phyloP scores from a whole-genome alignment of 1,140 invertebrate genomes.

The Saccostrea cuccullata region DNA sequence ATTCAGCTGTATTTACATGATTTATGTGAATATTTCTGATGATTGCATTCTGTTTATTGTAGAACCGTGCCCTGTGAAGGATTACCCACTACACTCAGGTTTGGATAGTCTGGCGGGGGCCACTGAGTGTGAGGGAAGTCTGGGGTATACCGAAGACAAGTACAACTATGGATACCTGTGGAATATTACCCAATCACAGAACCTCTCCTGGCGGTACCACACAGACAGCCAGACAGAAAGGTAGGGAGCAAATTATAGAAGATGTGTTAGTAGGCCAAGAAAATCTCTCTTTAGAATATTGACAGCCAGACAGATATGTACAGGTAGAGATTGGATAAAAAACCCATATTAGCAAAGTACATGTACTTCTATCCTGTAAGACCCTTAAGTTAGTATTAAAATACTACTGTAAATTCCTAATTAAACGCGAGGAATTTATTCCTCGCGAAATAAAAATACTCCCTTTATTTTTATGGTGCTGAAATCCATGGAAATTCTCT shows the following conservation, averaged over 20 bases:
- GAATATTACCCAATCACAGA: conserved; percentile 55
- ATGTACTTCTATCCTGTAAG: too few species aligned
- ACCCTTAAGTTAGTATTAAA: too few species aligned
- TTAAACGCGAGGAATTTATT: too few species aligned
- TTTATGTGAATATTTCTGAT: background rate
- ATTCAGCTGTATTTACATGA: too few species aligned
- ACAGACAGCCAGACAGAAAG: conserved; percentile 58
- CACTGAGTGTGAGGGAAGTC: conserved; percentile 61
- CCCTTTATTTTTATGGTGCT: too few species aligned
- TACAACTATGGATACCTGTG: conserved; percentile 61
- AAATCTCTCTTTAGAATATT: background rate
- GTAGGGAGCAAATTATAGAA: conserved; percentile 43
- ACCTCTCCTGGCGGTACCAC: conserved; percentile 65
- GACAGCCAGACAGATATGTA: conserved; percentile 56
- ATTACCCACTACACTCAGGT: conserved; percentile 47
- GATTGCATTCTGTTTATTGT: background rate
- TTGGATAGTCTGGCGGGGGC: conserved; percentile 20
- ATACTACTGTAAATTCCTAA: too few species aligned
- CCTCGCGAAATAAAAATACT: too few species aligned
- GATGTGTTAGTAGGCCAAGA: background rate
- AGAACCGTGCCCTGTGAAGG: conserved; percentile 44
- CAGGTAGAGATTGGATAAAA: conserved; percentile 29
- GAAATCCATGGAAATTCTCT: too few species aligned
- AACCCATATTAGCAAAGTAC: background rate
- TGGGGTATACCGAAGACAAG: conserved; percentile 65